phyloP scores from a whole-genome alignment of 2,888 invertebrate genomes.

The Nemoura dubitans region DNA sequence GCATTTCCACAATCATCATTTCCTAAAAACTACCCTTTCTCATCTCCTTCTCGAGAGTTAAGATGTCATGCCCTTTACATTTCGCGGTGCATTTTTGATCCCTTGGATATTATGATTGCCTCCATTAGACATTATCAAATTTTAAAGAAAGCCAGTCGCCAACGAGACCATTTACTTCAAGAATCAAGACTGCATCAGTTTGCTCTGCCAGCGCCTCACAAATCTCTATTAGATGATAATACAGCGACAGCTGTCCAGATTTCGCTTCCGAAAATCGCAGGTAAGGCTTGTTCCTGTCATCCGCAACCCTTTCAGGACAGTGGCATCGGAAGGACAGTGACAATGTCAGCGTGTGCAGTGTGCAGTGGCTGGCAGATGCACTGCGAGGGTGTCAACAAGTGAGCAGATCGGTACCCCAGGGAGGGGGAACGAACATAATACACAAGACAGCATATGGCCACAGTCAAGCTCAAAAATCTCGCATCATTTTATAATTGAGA shows the following conservation, averaged over 20 bases:
- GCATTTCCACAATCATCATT: not conserved
- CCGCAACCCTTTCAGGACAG: slow-evolving; percentile 30
- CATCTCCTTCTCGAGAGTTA: not conserved
- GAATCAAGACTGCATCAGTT: not conserved
- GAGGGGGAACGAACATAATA: not conserved
- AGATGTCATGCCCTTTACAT: not conserved
- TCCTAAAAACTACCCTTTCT: not conserved
- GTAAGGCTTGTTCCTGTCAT: not conserved
- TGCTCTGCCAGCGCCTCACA: not conserved
- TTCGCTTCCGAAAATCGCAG: slow-evolving; percentile 26
- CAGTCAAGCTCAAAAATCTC: not conserved
- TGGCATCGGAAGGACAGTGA: slow-evolving; percentile 13
- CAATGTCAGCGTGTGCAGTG: slow-evolving; percentile 14
- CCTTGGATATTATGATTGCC: not conserved
- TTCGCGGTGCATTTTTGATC: not conserved
- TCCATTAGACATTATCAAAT: not conserved
- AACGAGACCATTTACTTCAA: not conserved
- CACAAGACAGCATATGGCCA: not conserved
- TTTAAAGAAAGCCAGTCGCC: not conserved
- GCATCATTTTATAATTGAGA: not conserved
- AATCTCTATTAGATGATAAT: not conserved
- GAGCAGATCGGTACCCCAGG: not conserved
- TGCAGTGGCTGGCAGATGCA: slow-evolving; percentile 17
- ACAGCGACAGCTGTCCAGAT: slow-evolving; percentile 24
- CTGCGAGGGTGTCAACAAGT: slow-evolving; percentile 30